A percentile compares a stretch with the other conserved stretches of the same genome.
Evolutionary conservation across 2,888 invertebrate genomes (phyloP).

Genomic region (Heliconius charithonia): DNA sequence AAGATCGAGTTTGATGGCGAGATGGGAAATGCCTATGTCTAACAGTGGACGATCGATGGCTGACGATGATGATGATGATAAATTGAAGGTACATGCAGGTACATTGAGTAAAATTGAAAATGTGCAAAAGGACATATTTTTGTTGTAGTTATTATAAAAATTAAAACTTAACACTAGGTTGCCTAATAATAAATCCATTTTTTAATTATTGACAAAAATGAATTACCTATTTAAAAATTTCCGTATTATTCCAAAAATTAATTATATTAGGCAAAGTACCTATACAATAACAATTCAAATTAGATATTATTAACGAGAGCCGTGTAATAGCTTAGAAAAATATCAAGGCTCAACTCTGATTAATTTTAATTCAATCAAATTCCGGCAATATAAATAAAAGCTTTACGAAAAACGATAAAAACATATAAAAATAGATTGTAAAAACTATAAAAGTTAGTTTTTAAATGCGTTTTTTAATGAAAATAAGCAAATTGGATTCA

Average conservation of each 20-base stretch:
- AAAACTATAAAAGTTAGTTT: constrained; percentile 19
- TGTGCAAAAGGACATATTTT: too few species aligned
- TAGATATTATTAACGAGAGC: background rate
- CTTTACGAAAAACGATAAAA: constrained; percentile 1
- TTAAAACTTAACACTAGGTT: too few species aligned
- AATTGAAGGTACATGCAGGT: too few species aligned
- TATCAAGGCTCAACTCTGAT: background rate
- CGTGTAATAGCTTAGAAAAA: background rate
- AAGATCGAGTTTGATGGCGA: too few species aligned
- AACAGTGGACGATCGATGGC: too few species aligned
- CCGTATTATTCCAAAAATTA: background rate
- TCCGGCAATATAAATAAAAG: background rate
- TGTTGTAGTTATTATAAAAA: too few species aligned
- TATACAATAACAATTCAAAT: background rate
- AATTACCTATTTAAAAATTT: background rate
- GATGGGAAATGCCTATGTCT: too few species aligned
- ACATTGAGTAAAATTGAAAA: too few species aligned
- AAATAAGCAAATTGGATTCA: constrained; percentile 36
- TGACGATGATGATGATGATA: too few species aligned
- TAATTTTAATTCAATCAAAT: constrained; percentile 21
- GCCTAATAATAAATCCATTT: too few species aligned
- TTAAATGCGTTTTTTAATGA: constrained; percentile 26
- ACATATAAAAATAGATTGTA: constrained; percentile 9
- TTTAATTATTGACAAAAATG: too few species aligned
- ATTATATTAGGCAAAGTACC: background rate